A percentile compares a stretch with the other conserved stretches of the same genome.
phyloP scores from a whole-genome alignment of 2,113 vertebrate species.

The Aramus guarauna region DNA sequence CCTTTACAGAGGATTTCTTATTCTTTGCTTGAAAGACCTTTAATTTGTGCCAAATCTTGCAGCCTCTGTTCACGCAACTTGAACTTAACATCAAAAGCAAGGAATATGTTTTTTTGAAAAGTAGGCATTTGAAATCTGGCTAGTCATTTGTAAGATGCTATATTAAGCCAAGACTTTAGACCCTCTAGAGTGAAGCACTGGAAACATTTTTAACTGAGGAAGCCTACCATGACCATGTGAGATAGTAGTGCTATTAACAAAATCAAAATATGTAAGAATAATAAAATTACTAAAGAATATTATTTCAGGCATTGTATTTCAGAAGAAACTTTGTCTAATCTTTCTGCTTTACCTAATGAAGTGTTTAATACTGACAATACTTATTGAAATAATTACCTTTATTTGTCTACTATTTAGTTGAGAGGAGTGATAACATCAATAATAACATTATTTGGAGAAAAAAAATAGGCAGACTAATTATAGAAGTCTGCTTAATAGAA shows the following conservation, averaged over 20 bases:
- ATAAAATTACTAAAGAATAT: not conserved
- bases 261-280: not conserved
- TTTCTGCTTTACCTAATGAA: not conserved
- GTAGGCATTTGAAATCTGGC: not conserved
- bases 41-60: not conserved
- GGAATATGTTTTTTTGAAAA: not conserved
- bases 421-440: conserved; percentile 25
- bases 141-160: not conserved
- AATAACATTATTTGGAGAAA: conserved; percentile 21
- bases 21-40: not conserved
- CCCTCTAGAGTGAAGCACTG: not conserved
- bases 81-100: not conserved
- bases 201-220: not conserved
- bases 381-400: conserved; percentile 34
- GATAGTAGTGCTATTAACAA: not conserved
- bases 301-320: not conserved
- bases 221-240: not conserved
- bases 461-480: conserved; percentile 41
- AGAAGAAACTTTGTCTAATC: not conserved
- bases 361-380: not conserved
- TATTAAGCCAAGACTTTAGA: not conserved
- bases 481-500: conserved; percentile 17
- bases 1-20: not conserved
- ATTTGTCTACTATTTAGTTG: conserved; percentile 30
- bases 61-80: not conserved